A percentile compares a stretch with the other conserved stretches of the same genome.
Evolutionary conservation across 2,888 invertebrate genomes (phyloP).

Genomic region (Volucella inflata): DNA sequence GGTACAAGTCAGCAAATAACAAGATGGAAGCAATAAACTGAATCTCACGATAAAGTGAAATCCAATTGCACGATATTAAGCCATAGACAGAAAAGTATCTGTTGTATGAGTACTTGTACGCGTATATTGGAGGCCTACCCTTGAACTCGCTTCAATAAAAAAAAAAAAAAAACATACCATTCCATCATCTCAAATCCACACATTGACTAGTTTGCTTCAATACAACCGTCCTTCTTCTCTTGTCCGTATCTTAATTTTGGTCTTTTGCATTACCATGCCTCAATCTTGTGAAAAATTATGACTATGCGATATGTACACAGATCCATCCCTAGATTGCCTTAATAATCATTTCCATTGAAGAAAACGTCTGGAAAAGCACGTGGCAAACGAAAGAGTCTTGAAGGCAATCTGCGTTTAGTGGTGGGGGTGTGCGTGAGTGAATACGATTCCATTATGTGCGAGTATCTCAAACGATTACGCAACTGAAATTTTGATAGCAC

Average conservation of each 20-base stretch:
- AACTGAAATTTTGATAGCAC: constrained; percentile 47
- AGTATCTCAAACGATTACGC: constrained; percentile 53
- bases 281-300: no score
- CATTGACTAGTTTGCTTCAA: not conserved
- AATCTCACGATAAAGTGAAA: constrained; percentile 41
- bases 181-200: not conserved
- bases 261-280: no score
- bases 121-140: not conserved
- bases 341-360: not conserved
- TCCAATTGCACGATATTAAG: constrained; percentile 56
- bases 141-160: constrained; percentile 6
- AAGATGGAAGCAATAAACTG: constrained; percentile 60
- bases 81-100: constrained; percentile 1
- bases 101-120: not conserved
- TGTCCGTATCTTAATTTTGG: no score
- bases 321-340: not conserved
- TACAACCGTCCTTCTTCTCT: no score
- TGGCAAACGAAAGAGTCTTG: no score
- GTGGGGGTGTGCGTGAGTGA: constrained; percentile 23
- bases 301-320: no score
- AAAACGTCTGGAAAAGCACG: no score
- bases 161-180: no score
- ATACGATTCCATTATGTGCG: constrained; percentile 46
- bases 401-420: not conserved
- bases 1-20: constrained; percentile 11